These are phyloP conservation scores for Aldrovandia affinis DNA, from an alignment of 2,797 vertebrate genomes.

Conservation along the genomic window DNA sequence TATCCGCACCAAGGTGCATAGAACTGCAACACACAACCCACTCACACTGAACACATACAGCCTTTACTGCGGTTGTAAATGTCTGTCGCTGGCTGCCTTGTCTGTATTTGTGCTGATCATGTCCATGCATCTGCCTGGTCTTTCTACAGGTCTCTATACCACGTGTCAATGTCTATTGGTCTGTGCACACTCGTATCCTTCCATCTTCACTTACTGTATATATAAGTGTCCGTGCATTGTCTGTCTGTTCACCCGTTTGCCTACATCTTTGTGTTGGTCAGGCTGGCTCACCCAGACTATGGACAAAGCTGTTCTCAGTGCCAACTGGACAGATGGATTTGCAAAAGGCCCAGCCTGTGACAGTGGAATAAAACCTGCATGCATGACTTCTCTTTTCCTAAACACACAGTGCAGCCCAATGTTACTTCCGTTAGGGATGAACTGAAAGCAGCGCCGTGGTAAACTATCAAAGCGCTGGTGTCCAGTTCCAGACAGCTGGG, in stretches of 20 bases:
- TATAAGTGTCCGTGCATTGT: background rate
- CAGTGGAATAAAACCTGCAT: constrained; percentile 52
- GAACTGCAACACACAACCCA: constrained; percentile 75
- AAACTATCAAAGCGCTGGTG: constrained; percentile 45
- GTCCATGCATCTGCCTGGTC: background rate
- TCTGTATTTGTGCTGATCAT: background rate
- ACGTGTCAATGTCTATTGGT: background rate
- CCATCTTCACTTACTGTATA: background rate
- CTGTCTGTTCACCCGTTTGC: background rate
- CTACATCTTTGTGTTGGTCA: background rate
- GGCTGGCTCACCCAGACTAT: constrained; percentile 22
- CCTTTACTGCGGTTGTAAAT: no score
- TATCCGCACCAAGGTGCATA: constrained; percentile 98
- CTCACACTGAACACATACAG: background rate
- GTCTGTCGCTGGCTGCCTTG: background rate
- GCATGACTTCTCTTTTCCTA: constrained; percentile 69
- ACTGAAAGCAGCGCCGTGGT: constrained; percentile 40
- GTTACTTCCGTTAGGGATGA: constrained; percentile 62
- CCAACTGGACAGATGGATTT: constrained; percentile 36
- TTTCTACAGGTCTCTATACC: background rate
- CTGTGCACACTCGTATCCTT: background rate
- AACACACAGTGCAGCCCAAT: constrained; percentile 39
- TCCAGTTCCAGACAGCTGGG: constrained; percentile 45
- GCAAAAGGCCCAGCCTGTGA: constrained; percentile 43
- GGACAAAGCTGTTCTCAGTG: constrained; percentile 38